Percentiles rank a stretch among this genome's conserved stretches.
Evolutionary conservation across 2,113 vertebrate species (phyloP).

Genomic region (Pterocles burchelli): DNA sequence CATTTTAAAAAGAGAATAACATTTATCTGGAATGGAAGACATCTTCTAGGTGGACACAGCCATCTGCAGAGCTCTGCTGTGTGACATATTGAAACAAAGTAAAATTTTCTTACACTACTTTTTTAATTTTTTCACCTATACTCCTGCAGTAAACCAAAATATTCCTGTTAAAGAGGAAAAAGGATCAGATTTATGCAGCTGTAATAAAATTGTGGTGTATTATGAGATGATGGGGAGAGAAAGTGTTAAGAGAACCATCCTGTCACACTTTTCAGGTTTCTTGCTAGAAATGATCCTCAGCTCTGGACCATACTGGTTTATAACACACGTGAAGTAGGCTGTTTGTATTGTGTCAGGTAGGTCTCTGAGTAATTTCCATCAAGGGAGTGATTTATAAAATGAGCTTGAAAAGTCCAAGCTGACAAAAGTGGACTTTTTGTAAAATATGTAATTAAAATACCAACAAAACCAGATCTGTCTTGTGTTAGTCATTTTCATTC

Average conservation of each 20-base stretch:
- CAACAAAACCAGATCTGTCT: not conserved
- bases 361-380: not conserved
- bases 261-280: not conserved
- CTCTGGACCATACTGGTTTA: not conserved
- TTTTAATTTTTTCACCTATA: not conserved
- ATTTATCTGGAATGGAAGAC: not conserved
- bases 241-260: not conserved
- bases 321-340: not conserved
- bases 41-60: not conserved
- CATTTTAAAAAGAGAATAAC: not conserved
- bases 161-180: not conserved
- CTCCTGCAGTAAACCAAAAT: not conserved
- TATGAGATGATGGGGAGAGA: not conserved
- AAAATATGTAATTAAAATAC: constrained; percentile 24
- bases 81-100: not conserved
- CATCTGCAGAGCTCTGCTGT: not conserved
- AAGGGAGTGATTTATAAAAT: not conserved
- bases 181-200: not conserved
- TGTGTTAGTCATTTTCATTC: not conserved
- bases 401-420: not conserved
- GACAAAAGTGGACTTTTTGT: not conserved
- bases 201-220: not conserved
- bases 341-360: not conserved
- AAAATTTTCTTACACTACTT: not conserved
- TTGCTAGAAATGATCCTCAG: not conserved